Base-by-base conservation (phyloP, 37 sponge, comb jelly and placozoan genomes). In the Trichoplax adhaerens region DNA sequence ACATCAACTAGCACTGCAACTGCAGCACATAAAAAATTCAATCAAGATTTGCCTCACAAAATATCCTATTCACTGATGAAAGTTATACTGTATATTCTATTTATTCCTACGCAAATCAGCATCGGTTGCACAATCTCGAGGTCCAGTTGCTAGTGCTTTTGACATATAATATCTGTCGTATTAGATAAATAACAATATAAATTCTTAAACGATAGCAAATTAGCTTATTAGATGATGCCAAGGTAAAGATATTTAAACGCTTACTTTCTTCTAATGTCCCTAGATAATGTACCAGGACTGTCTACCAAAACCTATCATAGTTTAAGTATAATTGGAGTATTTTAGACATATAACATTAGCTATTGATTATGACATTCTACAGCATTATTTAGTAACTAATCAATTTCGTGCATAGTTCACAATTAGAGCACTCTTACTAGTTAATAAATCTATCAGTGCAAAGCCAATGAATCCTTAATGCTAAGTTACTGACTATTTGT, bases 1-100 rank as follows among this genome's bases (percentile, higher is more conserved):
- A 72, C 87, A 77, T 89, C 90, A 4, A 89, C 88, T 52, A 88
- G 55, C 66, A 88, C 88, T 8, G 78, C 57, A 5, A 82, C 88
- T 87, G 53, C n/a, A 58, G 29, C 53, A 29, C 29, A 29, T 29
- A 29, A 29, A 29, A 29, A 29, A 29, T 29, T 29, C 29, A 29
- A 29, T 66, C 48, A 12, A 48, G 8, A 6, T 66, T 48, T 12
- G 68, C 46, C 8, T 49, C 6, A 7, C 29, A 7, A 77, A 48
- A 51, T 4, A 68, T 49, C n/a, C 68, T 8, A 68, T 68, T 4
- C 71, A 70, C 67, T 66, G 5, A 8, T 8, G 50, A 6, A 6
- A 66, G 8, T 52, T 66, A 52, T 7, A 10, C 6, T 5, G 68
- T 5, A 6, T 50, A 6, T 6, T 6, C 48, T 5, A 5, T 7